phyloP scores from a whole-genome alignment of 2,113 vertebrate species.

The Crocuta crocuta region DNA sequence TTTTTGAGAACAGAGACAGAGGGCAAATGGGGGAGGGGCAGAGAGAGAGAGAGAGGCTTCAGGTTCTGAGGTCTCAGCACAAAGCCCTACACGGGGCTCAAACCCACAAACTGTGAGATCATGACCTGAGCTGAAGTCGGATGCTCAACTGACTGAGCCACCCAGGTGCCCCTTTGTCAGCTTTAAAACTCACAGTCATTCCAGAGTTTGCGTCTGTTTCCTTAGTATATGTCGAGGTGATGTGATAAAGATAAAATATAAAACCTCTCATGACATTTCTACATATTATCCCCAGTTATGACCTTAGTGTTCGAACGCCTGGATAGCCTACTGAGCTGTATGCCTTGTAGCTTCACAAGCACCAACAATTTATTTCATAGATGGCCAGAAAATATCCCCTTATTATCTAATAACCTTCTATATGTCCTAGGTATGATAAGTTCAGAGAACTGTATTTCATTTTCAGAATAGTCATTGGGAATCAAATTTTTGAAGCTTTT shows the following conservation, averaged over 20 bases:
- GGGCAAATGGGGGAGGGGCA: too few relatives aligned
- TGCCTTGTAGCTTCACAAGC: background rate
- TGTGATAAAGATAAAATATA: conserved; percentile 17
- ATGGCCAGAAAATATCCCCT: conserved; percentile 48
- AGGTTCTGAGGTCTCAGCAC: too few relatives aligned
- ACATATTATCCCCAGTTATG: conserved; percentile 7
- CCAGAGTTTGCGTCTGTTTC: conserved; percentile 11
- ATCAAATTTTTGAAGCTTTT: conserved; percentile 35
- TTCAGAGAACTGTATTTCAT: conserved; percentile 16
- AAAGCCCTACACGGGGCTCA: too few relatives aligned
- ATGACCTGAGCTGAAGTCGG: too few relatives aligned
- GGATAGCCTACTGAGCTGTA: background rate
- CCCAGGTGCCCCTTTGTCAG: background rate
- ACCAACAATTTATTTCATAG: conserved; percentile 6
- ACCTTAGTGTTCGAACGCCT: conserved; percentile 31
- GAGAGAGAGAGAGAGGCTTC: too few relatives aligned
- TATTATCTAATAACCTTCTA: background rate
- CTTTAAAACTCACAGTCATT: conserved; percentile 59
- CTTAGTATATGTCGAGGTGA: background rate
- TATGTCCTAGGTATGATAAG: background rate
- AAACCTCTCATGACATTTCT: background rate
- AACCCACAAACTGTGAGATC: too few relatives aligned
- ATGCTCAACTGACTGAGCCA: too few relatives aligned
- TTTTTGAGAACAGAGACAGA: too few relatives aligned
- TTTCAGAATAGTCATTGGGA: conserved; percentile 31